phyloP scores from a whole-genome alignment of 2,888 invertebrate genomes.

The Leptothorax acervorum region DNA sequence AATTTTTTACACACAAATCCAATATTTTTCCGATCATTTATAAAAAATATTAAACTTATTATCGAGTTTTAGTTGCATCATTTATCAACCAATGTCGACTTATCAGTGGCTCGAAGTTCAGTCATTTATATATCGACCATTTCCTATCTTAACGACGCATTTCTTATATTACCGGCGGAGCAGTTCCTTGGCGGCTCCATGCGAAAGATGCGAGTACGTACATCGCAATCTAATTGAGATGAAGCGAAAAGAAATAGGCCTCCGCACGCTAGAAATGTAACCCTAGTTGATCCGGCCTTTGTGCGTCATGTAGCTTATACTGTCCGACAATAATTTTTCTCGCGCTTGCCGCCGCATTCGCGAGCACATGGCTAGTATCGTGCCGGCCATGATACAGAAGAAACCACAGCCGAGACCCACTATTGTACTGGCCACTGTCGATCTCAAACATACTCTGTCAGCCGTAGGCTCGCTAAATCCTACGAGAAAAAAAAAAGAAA shows the following conservation, averaged over 20 bases:
- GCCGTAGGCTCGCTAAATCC: slow-evolving; percentile 76
- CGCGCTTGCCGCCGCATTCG: slow-evolving; percentile 88
- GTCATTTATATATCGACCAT: slow-evolving; percentile 42
- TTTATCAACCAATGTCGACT: slow-evolving; percentile 5
- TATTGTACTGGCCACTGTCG: slow-evolving; percentile 89
- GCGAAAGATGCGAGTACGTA: slow-evolving; percentile 23
- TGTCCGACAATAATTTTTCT: slow-evolving; percentile 83
- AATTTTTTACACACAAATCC: slow-evolving; percentile 15
- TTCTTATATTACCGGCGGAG: slow-evolving; percentile 56
- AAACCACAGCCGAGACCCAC: slow-evolving; percentile 90
- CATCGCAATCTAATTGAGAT: slow-evolving; percentile 33
- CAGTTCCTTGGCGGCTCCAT: slow-evolving; percentile 9
- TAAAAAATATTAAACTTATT: slow-evolving; percentile 19
- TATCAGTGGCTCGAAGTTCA: slow-evolving; percentile 25
- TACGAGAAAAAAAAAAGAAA: slow-evolving; percentile 52
- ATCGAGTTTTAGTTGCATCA: not conserved
- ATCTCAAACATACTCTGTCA: slow-evolving; percentile 87
- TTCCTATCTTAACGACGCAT: slow-evolving; percentile 16
- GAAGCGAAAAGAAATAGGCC: slow-evolving; percentile 60
- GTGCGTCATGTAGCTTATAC: slow-evolving; percentile 85
- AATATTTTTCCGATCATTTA: not conserved
- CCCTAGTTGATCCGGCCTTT: slow-evolving; percentile 84
- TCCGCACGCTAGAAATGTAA: slow-evolving; percentile 43
- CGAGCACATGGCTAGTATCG: slow-evolving; percentile 92
- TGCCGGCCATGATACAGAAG: slow-evolving; percentile 90